phyloP scores from a whole-genome alignment of 2,113 vertebrate species.

The Semicossyphus pulcher region DNA sequence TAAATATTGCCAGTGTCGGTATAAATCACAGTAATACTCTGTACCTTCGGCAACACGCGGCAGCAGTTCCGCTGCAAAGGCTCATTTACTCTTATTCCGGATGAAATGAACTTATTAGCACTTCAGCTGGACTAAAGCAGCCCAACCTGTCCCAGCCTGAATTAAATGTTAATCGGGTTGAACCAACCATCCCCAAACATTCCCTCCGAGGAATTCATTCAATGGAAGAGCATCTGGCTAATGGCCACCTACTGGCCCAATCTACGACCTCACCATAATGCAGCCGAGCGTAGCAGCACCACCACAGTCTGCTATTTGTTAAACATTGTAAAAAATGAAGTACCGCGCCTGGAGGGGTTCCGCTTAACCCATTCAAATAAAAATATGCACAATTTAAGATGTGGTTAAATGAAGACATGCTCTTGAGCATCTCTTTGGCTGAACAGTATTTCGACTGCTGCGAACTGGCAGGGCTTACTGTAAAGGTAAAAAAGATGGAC shows the following conservation, averaged over 20 bases:
- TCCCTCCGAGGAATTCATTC: background rate
- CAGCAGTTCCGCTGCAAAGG: constrained; percentile 9
- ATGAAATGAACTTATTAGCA: constrained; percentile 38
- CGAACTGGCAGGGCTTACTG: background rate
- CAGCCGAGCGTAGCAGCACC: background rate
- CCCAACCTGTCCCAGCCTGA: constrained; percentile 3
- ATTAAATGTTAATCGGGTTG: constrained; percentile 35
- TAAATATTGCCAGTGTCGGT: background rate
- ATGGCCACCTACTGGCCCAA: constrained; percentile 20
- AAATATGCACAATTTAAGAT: background rate
- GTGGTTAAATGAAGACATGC: background rate
- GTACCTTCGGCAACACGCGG: background rate
- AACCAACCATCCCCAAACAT: constrained; percentile 31
- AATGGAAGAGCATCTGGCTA: constrained; percentile 32
- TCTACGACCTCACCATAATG: background rate
- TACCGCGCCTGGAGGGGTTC: background rate
- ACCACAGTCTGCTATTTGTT: background rate
- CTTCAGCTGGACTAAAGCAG: constrained; percentile 14
- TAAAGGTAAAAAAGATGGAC: background rate
- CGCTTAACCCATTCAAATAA: background rate
- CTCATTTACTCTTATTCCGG: constrained; percentile 28
- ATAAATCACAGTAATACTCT: background rate
- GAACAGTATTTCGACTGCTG: background rate
- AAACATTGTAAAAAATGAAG: background rate
- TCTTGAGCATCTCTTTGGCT: background rate